phyloP scores from a whole-genome alignment of 2,888 invertebrate species.

The Augiades crinisus region DNA sequence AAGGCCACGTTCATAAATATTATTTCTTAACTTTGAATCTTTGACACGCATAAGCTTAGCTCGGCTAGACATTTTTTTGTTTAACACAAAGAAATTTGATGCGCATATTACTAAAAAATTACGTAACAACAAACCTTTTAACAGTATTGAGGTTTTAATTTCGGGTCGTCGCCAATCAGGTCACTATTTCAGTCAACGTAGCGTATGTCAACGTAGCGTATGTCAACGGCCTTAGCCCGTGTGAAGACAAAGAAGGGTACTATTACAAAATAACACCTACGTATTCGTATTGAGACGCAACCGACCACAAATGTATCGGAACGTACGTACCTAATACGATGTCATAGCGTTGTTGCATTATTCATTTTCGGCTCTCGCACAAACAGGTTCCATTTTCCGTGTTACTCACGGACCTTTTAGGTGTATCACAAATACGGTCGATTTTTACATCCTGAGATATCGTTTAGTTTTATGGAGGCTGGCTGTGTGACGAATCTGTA shows the following conservation, averaged over 20 bases:
- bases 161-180: constrained; percentile 16
- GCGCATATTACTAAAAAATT: neutral
- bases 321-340: constrained; percentile 1
- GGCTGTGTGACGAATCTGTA: neutral
- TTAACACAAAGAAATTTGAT: neutral
- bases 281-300: constrained; percentile 2
- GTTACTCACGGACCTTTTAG: constrained; percentile 4
- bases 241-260: constrained; percentile 16
- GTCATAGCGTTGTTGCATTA: constrained; percentile 3
- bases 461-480: neutral
- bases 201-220: constrained; percentile 16
- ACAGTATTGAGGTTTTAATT: constrained; percentile 10
- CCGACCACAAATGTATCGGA: constrained; percentile 7
- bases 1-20: constrained; percentile 57
- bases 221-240: constrained; percentile 13
- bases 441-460: neutral
- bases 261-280: constrained; percentile 28
- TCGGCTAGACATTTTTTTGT: too few species aligned
- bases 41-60: too few species aligned
- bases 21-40: constrained; percentile 35
- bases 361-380: constrained; percentile 1
- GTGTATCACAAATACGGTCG: neutral
- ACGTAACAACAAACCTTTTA: neutral
- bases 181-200: constrained; percentile 8
- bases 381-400: constrained; percentile 6